Conservation (phyloP, 2,888 invertebrate genomes). For the Ichneumoninae sp. region DNA sequence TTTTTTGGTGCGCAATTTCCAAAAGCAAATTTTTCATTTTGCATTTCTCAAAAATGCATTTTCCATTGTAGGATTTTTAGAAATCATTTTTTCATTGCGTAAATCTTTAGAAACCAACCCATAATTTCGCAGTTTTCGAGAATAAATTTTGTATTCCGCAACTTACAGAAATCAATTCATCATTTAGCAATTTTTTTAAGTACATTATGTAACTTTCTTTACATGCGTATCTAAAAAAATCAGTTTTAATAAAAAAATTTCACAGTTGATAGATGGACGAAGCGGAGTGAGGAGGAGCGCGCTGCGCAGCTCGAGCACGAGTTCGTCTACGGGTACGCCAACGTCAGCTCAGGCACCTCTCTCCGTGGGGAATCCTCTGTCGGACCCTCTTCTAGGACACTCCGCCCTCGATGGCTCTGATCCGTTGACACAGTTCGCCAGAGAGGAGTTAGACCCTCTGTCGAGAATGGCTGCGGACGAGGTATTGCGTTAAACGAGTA, state of each 20-base stretch:
- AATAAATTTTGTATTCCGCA: too few relatives aligned
- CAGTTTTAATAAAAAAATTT: slow-evolving; percentile 12
- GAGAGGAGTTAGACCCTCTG: slow-evolving; percentile 87
- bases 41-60: too few relatives aligned
- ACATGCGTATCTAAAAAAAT: too few relatives aligned
- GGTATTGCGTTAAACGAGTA: slow-evolving; percentile 73
- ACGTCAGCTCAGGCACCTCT: slow-evolving; percentile 81
- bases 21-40: too few relatives aligned
- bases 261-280: slow-evolving; percentile 86
- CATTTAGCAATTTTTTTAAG: background rate
- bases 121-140: too few relatives aligned
- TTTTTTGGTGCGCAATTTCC: too few relatives aligned
- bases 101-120: too few relatives aligned
- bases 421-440: slow-evolving; percentile 90
- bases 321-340: slow-evolving; percentile 85
- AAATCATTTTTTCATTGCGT: too few relatives aligned
- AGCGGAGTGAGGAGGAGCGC: slow-evolving; percentile 85
- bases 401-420: slow-evolving; percentile 89
- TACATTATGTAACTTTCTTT: slow-evolving; percentile 21
- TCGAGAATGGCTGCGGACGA: slow-evolving; percentile 87
- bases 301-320: slow-evolving; percentile 85
- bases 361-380: slow-evolving; percentile 82
- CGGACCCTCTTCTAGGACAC: slow-evolving; percentile 85
- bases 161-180: too few relatives aligned
- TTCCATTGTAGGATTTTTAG: too few relatives aligned